Evolutionary conservation across 2,113 vertebrate species (phyloP).

Genomic region (Podarcis raffonei): DNA sequence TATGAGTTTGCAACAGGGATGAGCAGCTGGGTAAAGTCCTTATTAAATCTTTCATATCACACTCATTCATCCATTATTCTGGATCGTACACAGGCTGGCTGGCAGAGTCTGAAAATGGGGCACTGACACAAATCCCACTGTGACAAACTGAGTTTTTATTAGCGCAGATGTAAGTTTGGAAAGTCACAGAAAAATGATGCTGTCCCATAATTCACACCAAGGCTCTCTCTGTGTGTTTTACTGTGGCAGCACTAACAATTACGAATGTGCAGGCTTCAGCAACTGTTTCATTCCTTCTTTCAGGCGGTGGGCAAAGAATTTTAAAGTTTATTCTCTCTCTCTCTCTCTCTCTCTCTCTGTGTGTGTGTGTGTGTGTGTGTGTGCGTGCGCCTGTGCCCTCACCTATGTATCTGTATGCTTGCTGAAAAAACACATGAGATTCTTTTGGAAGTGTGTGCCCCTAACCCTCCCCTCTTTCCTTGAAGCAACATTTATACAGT

Average conservation of each 20-base stretch:
- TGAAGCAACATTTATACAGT: neutral
- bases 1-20: neutral
- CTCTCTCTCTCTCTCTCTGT: neutral
- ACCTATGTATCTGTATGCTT: conserved; percentile 11
- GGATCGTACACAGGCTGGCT: conserved; percentile 20
- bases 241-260: conserved; percentile 30
- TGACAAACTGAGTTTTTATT: conserved; percentile 9
- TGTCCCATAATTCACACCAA: conserved; percentile 29
- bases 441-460: conserved; percentile 30
- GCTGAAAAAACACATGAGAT: conserved; percentile 49
- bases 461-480: neutral
- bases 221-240: neutral
- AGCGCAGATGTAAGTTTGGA: conserved; percentile 19
- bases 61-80: neutral
- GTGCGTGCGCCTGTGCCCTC: neutral
- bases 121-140: neutral
- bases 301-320: neutral
- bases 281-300: neutral
- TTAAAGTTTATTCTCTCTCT: neutral
- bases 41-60: neutral
- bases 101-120: neutral
- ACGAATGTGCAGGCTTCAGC: neutral
- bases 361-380: neutral
- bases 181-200: neutral
- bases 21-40: conserved; percentile 19